Conservation (phyloP, 2,888 invertebrate species). For the Mylabris sibirica region DNA sequence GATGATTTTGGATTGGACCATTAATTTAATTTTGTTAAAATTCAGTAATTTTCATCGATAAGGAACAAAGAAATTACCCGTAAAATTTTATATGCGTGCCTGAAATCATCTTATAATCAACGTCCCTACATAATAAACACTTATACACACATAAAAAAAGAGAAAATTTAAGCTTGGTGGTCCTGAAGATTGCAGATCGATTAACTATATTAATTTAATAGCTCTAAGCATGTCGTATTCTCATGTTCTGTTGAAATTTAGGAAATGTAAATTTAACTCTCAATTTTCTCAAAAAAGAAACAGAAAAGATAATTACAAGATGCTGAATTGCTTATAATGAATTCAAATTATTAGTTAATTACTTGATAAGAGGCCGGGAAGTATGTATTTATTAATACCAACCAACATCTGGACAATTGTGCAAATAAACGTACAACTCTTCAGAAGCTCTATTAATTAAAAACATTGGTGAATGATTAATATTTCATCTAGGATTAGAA, state of each 20-base stretch:
- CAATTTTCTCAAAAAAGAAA: background rate
- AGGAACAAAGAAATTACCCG: slow-evolving; percentile 18
- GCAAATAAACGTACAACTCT: background rate
- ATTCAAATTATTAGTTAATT: slow-evolving; percentile 10
- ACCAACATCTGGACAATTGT: background rate
- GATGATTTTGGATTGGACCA: background rate
- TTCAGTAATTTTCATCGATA: slow-evolving; percentile 14
- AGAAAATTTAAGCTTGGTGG: slow-evolving; percentile 27
- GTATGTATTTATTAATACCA: background rate
- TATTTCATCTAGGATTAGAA: background rate
- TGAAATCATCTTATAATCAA: slow-evolving; percentile 28
- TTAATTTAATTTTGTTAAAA: slow-evolving; percentile 5
- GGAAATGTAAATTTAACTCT: background rate
- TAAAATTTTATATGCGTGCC: slow-evolving; percentile 26
- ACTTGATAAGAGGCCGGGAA: background rate
- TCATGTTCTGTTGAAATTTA: background rate
- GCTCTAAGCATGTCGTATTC: background rate
- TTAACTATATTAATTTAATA: slow-evolving; percentile 3
- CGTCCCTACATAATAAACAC: slow-evolving; percentile 17
- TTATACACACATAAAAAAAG: slow-evolving; percentile 22
- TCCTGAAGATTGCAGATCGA: slow-evolving; percentile 22
- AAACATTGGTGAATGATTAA: background rate
- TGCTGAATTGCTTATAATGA: slow-evolving; percentile 5
- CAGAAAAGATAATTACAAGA: background rate
- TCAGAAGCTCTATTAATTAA: background rate